Percentiles rank a stretch among this genome's conserved stretches.
Conservation (phyloP, 2,113 vertebrate genomes). For the Sinocyclocheilus anophthalmus region DNA sequence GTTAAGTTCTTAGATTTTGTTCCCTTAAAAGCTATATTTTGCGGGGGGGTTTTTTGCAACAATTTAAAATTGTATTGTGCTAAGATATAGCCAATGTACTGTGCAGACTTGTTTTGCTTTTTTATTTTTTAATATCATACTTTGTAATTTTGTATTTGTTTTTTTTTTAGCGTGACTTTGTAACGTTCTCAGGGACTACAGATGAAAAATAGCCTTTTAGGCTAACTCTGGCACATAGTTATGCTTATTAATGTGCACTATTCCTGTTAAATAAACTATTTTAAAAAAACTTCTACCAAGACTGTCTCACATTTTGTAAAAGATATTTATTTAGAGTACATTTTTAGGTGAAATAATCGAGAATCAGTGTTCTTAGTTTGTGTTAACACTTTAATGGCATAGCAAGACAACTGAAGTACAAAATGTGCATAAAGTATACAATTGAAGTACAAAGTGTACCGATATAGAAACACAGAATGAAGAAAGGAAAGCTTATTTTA, state of each 20-base stretch:
- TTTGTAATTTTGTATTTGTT: neutral
- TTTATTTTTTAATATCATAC: neutral
- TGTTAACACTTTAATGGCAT: neutral
- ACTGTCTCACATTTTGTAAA: neutral
- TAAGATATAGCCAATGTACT: neutral
- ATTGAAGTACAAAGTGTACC: neutral
- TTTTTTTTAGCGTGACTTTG: neutral
- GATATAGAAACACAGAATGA: neutral
- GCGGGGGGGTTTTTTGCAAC: neutral
- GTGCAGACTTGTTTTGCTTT: neutral
- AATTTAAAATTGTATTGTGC: neutral
- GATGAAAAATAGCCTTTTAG: neutral
- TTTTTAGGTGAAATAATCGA: neutral
- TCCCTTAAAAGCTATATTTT: neutral
- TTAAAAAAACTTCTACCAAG: neutral
- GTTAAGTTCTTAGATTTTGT: neutral
- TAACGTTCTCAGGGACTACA: neutral
- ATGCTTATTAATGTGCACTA: neutral
- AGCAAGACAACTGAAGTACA: neutral
- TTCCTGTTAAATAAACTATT: neutral
- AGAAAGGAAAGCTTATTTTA: neutral
- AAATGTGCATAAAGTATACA: neutral
- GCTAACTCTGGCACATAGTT: neutral
- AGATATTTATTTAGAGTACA: neutral
- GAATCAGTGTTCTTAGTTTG: neutral